Conservation (phyloP, 2,113 vertebrate genomes). For the Pandion haliaetus region DNA sequence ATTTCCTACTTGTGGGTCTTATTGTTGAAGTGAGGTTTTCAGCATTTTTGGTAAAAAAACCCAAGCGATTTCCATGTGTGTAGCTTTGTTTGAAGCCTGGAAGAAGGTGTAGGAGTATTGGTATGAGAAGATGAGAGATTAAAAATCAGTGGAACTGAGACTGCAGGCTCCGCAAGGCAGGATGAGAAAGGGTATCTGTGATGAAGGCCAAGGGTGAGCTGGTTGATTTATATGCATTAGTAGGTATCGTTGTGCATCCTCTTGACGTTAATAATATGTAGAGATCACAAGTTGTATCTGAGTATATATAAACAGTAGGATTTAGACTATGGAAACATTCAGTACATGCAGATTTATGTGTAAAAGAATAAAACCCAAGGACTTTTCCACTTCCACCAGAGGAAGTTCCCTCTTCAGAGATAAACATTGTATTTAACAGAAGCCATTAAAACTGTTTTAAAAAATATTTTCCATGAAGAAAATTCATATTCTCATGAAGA, state of each 20-base stretch:
- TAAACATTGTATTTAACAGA: not conserved
- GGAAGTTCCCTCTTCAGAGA: not conserved
- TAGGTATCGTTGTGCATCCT: not conserved
- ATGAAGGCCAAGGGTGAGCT: not conserved
- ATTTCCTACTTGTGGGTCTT: not conserved
- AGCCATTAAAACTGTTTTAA: not conserved
- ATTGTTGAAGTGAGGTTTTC: not conserved
- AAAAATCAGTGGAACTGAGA: not conserved
- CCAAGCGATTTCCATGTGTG: accelerated
- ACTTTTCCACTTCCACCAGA: not conserved
- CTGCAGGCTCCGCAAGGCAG: not conserved
- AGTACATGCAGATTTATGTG: not conserved
- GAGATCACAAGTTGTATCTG: not conserved
- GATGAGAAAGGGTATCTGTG: not conserved
- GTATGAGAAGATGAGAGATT: not conserved
- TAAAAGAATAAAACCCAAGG: not conserved
- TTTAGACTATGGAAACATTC: accelerated
- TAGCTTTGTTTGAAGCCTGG: not conserved
- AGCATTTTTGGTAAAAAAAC: not conserved
- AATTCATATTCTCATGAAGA: too few species aligned
- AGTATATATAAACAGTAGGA: not conserved
- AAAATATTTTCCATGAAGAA: not conserved
- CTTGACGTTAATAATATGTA: not conserved
- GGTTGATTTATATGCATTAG: not conserved
- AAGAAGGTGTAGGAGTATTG: not conserved